A percentile compares a stretch with the other conserved stretches of the same genome.
phyloP scores from a whole-genome alignment of 2,888 invertebrate genomes.

The Trachelus tabidus region DNA sequence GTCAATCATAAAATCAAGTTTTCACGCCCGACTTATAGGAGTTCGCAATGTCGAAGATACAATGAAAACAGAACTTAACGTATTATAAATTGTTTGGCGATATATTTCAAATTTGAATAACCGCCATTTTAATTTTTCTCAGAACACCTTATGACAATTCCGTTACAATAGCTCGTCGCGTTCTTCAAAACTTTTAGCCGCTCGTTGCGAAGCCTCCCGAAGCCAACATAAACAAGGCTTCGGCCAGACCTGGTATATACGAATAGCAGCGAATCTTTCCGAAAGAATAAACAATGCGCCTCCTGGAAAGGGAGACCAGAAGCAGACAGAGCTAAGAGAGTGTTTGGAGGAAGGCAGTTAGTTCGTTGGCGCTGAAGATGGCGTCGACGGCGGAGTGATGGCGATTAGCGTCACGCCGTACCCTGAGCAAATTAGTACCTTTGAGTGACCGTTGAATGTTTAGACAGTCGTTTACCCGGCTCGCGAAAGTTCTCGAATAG shows the following conservation, averaged over 20 bases:
- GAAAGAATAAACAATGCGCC: not conserved
- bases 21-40: not conserved
- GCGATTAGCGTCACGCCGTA: constrained; percentile 3
- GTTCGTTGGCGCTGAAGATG: not conserved
- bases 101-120: not conserved
- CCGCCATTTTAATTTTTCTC: not conserved
- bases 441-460: constrained; percentile 30
- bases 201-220: not conserved
- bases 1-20: not conserved
- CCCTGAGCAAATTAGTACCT: constrained; percentile 24
- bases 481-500: not conserved
- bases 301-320: not conserved
- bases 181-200: not conserved
- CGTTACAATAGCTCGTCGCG: not conserved
- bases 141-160: not conserved
- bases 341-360: not conserved
- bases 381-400: not conserved
- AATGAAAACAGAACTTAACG: not conserved
- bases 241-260: not conserved
- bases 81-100: not conserved
- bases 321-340: not conserved
- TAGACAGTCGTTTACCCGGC: constrained; percentile 23
- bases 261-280: not conserved
- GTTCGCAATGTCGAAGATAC: not conserved
- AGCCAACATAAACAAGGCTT: not conserved